Conservation (phyloP, 2,888 invertebrate genomes). For the Melipona beecheii region DNA sequence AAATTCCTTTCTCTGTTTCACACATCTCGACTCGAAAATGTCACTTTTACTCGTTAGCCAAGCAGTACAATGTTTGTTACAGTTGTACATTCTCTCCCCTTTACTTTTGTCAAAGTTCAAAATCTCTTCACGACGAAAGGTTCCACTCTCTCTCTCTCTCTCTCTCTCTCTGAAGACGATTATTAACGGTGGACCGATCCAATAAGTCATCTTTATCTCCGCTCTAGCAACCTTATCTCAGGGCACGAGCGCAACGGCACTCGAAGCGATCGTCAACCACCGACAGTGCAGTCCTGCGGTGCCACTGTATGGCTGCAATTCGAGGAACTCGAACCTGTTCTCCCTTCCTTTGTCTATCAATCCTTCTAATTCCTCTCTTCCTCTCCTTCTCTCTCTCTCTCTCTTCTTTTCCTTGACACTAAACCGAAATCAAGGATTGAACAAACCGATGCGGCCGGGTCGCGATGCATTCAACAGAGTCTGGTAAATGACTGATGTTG, state of each 20-base stretch:
- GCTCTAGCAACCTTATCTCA: slow-evolving; percentile 11
- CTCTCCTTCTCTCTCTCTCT: not conserved
- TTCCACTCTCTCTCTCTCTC: too few species aligned
- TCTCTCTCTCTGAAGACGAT: not conserved
- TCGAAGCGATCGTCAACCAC: slow-evolving; percentile 10
- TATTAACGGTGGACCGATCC: slow-evolving; percentile 25
- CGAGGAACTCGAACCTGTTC: slow-evolving; percentile 18
- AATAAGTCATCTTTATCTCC: slow-evolving; percentile 20
- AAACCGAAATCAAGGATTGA: slow-evolving; percentile 9
- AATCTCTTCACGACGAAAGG: slow-evolving; percentile 3
- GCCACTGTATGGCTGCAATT: not conserved
- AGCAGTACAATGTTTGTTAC: not conserved
- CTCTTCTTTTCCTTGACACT: not conserved
- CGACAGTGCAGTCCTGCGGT: slow-evolving; percentile 7
- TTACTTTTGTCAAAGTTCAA: not conserved
- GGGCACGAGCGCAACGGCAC: slow-evolving; percentile 19
- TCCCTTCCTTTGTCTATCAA: slow-evolving; percentile 2
- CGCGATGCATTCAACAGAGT: slow-evolving; percentile 25
- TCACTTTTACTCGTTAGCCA: not conserved
- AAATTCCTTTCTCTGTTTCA: too few species aligned
- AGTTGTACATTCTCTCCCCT: not conserved
- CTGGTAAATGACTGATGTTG: slow-evolving; percentile 39
- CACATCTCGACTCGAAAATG: too few species aligned
- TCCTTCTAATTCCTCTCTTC: not conserved
- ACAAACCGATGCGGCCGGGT: slow-evolving; percentile 1